These are phyloP conservation scores for Eilema griseolum DNA, from an alignment of 2,888 invertebrate genomes.

Conservation along the genomic window DNA sequence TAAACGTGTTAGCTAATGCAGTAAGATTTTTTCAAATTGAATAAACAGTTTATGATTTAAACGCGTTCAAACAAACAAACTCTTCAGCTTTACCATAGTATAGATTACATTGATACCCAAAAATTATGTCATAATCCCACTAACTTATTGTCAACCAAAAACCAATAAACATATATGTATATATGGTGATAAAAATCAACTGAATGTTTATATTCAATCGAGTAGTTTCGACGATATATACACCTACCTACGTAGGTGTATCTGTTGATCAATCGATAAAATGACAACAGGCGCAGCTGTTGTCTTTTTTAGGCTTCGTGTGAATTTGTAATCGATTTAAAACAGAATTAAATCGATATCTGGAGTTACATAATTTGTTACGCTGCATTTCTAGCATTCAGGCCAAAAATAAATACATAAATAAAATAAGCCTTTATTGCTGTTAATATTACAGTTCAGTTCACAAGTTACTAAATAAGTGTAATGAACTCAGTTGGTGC, in stretches of 20 bases:
- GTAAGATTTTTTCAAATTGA: too few relatives aligned
- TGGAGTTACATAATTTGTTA: neutral
- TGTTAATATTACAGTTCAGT: too few relatives aligned
- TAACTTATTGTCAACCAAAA: neutral
- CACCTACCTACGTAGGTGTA: neutral
- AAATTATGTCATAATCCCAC: neutral
- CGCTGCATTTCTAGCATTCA: neutral
- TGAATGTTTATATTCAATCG: neutral
- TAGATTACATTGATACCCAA: neutral
- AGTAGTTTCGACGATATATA: neutral
- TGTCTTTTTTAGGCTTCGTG: neutral
- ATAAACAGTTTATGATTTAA: too few relatives aligned
- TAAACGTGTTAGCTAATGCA: too few relatives aligned
- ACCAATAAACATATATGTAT: neutral
- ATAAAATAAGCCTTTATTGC: too few relatives aligned
- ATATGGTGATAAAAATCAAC: neutral
- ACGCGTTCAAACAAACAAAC: too few relatives aligned
- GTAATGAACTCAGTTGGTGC: too few relatives aligned
- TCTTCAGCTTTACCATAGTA: too few relatives aligned
- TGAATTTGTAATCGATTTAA: conserved; percentile 1
- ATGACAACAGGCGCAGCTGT: neutral
- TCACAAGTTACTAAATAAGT: too few relatives aligned
- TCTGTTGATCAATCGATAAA: neutral
- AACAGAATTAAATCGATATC: neutral
- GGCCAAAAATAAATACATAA: too few relatives aligned